Base-by-base conservation (phyloP, 2,888 invertebrate species). In the Schizaphis graminum region DNA sequence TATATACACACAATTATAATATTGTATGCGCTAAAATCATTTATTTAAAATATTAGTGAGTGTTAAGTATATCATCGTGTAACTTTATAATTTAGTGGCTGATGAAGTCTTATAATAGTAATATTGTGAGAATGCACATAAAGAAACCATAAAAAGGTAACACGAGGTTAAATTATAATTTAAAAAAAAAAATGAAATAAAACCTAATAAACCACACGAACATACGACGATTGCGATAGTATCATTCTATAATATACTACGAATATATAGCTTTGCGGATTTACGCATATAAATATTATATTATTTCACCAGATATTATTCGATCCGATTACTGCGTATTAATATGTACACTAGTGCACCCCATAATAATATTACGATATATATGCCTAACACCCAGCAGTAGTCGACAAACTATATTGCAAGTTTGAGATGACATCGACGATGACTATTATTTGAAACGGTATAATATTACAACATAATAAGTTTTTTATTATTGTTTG, bases 101-200 rank as follows among this genome's bases (percentile, higher is more conserved):
- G 41, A 16, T 47, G 89, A 90, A 90, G 61, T 90, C 89, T 61
- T 90, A 67, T n/a, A 67, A 24, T 41, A 47, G 44, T 47, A 44
- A 87, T 57, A 89, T 41, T 53, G 41, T 88, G 28, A 67, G n/a
- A 67, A 67, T 26, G 28, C 13, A 86, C 47, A 26, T 56, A n/a
- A 56, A 57, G 90, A 90, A 90, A 90, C 90, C 61, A 67, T 90
- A 67, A 47, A 90, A 90, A 89, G 0, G 24, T 56, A 41, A 89
- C 89, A 44, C 67, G 47, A n/a, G 28, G 61, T 89, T 57, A 61
- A 61, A 44, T 61, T n/a, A 28, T 89, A 89, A 61, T 56, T 56
- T 41, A 88, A 88, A 88, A 53, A 13, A 35, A 53, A n/a, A 61
- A 61, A 13, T 16, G 3, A 67, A 77, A 35, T 21, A 35, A 35